Base-by-base conservation (phyloP, 2,113 vertebrate species). In the Pterocles gutturalis region DNA sequence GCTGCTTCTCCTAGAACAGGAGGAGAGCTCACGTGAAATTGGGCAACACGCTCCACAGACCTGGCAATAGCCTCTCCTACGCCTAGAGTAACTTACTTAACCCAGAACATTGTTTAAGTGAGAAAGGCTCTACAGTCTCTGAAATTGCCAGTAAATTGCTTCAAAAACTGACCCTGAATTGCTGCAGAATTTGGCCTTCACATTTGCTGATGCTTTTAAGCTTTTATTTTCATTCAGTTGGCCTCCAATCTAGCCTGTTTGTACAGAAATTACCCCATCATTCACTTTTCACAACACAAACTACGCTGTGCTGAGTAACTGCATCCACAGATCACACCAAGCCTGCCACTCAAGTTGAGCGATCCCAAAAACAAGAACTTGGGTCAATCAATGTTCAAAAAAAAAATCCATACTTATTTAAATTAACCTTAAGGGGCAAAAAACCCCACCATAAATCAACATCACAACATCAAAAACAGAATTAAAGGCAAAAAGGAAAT, bases 1-100 rank as follows among this genome's bases (percentile, higher is more conserved):
- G 97, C 90, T 99, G 98, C 94, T 98, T 98, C 96, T 99, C 99
- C 99, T 99, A 96, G 79, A 97, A 19, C 80, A 95, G 92, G 80
- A 91, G 61, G 49, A 90, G 5, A 53, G 18, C 49, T 90, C 58
- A 20, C 0, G 4, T 93, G 84, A 96, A 65, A 83, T 1, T 9
- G 55, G 83, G 85, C 41, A 73, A 77, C 41, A 36, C 0, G 0
- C 17, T 60, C 48, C 33, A 29, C 13, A 0, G 4, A 64, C n/a
- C 53, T 70, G 85, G 22, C 58, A 79, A 43, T 25, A 89, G 45
- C 49, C 46, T 72, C 36, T 80, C 29, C 75, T 88, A 90, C 4
- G 5, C 49, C 64, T 66, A 33, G 22, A 90, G 80, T 83, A 83
- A 72, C 38, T 87, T 11, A 57, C 5, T 80, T 53, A 83, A 80